Percentiles rank a stretch among this genome's conserved stretches.
Conservation (phyloP, 2,888 invertebrate species). For the Falcaria lacertinaria region DNA sequence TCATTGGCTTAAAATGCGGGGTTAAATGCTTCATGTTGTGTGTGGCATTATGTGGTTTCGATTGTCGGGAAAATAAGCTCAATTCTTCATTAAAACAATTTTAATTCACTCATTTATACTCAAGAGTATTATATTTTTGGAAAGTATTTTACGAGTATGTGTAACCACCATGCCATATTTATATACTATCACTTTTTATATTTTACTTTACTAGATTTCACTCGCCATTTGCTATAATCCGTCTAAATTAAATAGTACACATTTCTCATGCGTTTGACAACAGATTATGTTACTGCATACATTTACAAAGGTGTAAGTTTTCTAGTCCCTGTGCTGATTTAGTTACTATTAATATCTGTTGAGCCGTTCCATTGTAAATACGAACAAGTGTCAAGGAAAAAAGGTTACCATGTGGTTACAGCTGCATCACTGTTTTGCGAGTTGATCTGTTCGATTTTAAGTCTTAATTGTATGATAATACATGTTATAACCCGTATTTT, state of each 20-base stretch:
- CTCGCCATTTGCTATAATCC: background rate
- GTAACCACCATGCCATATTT: too few relatives aligned
- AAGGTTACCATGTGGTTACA: conserved; percentile 21
- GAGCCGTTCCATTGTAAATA: conserved; percentile 66
- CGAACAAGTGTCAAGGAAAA: conserved; percentile 75
- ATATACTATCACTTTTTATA: too few relatives aligned
- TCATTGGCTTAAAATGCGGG: conserved; percentile 11
- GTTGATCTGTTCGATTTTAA: conserved; percentile 11
- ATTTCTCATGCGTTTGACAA: conserved; percentile 16
- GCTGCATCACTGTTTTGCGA: conserved; percentile 55
- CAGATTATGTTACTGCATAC: conserved; percentile 30
- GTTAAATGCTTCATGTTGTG: too few relatives aligned
- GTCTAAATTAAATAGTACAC: background rate
- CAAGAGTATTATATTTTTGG: too few relatives aligned
- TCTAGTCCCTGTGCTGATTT: conserved; percentile 63
- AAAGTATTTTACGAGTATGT: too few relatives aligned
- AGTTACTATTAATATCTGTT: conserved; percentile 41
- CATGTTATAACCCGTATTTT: too few relatives aligned
- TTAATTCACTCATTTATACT: too few relatives aligned
- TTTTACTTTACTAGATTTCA: background rate
- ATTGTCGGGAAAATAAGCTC: too few relatives aligned
- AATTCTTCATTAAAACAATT: too few relatives aligned
- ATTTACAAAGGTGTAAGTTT: conserved; percentile 51
- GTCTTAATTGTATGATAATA: background rate
- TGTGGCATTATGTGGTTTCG: too few relatives aligned